Evolutionary conservation across 2,113 vertebrate species (phyloP).

Genomic region (Enhydra lutris): DNA sequence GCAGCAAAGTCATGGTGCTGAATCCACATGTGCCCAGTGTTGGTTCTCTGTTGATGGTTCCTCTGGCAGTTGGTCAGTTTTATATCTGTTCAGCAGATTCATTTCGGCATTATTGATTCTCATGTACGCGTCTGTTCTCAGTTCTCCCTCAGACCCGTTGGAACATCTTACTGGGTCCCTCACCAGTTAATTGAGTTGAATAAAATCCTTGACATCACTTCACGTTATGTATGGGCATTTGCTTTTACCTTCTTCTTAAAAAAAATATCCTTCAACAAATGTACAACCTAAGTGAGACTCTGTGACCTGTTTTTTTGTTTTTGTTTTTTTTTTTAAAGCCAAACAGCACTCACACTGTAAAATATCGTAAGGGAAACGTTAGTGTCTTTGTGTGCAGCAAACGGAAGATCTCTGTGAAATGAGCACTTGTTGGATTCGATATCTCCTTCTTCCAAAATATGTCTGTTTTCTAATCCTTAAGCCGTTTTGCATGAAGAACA

Average conservation of each 20-base stretch:
- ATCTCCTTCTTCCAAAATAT: neutral
- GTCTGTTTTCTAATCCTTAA: neutral
- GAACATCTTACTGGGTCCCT: neutral
- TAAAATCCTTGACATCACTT: neutral
- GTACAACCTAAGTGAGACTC: neutral
- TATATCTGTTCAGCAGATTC: rapidly evolving
- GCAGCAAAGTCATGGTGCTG: neutral
- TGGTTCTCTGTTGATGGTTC: neutral
- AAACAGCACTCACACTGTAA: neutral
- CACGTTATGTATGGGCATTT: neutral
- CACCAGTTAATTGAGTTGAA: neutral
- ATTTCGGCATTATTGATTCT: rapidly evolving
- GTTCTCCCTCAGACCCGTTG: neutral
- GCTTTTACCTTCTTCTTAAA: neutral
- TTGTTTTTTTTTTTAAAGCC: neutral
- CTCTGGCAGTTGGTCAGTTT: too few species aligned
- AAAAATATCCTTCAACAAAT: neutral
- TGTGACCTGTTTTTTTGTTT: neutral
- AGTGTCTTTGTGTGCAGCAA: rapidly evolving
- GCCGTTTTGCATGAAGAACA: neutral
- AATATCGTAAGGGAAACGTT: neutral
- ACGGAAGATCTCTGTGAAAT: neutral
- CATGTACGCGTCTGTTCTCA: rapidly evolving
- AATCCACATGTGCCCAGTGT: rapidly evolving
- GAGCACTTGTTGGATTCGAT: neutral